Base-by-base conservation (phyloP, 2,888 invertebrate genomes). In the Halocaridina rubra region DNA sequence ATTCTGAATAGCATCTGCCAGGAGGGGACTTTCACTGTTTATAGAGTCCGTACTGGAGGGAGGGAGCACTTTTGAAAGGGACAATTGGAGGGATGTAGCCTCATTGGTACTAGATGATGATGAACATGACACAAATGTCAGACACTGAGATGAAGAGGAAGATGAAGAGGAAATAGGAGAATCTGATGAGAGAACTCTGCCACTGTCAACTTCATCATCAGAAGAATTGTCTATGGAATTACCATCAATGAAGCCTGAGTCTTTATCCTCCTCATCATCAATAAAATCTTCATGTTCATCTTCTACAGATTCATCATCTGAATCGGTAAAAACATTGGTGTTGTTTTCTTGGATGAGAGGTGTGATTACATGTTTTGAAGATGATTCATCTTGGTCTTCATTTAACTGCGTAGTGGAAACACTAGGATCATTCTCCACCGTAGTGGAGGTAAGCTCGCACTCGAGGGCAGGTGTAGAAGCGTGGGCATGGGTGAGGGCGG, bases 191-290 rank as follows among this genome's bases (percentile, higher is more conserved):
- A 78, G 19, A 46, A 57, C 71, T 77, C 85, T 82, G 53, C 7
- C 19, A 30, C 72, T 74, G 24, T 87, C 87, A 76, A 76, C 76
- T 33, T 87, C 87, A 32, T 87, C 87, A 59, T 87, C 87, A 19
- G 87, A 87, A 24, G 87, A 87, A 71, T 87, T 87, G 80, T 87
- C 87, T 53, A 86, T 86, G 2, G 87, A 87, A 69, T 87, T 85
- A 22, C 87, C 84, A 59, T 87, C 87, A 77, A 87, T 87, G 81
- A 87, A 87, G 29, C 87, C 87, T 19, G 87, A 87, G 67, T 87
- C 87, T 59, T 87, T 87, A 32, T 87, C 87, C 61, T 87, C 87
- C 79, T 87, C 87, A 59, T 87, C 87, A 30, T 85, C 85, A 61
- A 87, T 82, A 29, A 85, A 85, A 67, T 85, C 82, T 16, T 84